phyloP scores from a whole-genome alignment of 2,888 invertebrate genomes.

The Drosophila birchii region DNA sequence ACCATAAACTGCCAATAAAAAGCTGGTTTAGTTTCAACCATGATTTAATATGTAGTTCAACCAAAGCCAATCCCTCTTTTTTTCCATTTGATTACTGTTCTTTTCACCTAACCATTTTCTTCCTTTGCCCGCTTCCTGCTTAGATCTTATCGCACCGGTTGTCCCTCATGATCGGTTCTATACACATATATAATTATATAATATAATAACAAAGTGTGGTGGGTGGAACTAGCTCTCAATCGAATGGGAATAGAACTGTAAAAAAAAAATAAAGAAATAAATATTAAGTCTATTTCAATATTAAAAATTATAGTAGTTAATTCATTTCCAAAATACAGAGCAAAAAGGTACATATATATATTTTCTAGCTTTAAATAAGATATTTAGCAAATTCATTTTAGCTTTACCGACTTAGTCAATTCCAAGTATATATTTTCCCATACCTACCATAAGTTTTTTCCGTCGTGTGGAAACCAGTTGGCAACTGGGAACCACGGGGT shows the following conservation, averaged over 20 bases:
- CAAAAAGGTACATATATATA: no score
- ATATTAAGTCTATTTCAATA: no score
- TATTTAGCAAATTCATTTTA: not conserved
- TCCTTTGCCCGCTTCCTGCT: slow-evolving; percentile 28
- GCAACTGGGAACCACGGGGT: slow-evolving; percentile 31
- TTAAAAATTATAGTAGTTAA: no score
- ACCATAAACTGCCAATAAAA: slow-evolving; percentile 1
- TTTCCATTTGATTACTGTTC: slow-evolving; percentile 3
- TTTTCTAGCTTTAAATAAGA: not conserved
- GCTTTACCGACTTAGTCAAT: not conserved
- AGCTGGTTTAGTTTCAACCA: not conserved
- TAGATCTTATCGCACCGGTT: slow-evolving; percentile 41
- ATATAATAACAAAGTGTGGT: slow-evolving; percentile 13
- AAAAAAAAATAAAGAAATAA: not conserved
- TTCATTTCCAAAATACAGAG: no score
- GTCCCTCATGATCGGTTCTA: slow-evolving; percentile 30
- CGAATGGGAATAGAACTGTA: slow-evolving; percentile 17
- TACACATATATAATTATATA: slow-evolving; percentile 12
- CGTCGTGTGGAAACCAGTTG: slow-evolving; percentile 34
- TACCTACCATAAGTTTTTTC: not conserved
- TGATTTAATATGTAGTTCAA: not conserved
- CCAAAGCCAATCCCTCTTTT: slow-evolving; percentile 30
- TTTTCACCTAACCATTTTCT: not conserved
- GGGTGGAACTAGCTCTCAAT: slow-evolving; percentile 25
- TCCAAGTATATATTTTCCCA: not conserved